Percentiles rank a stretch among this genome's conserved stretches.
Evolutionary conservation across 2,888 invertebrate genomes (phyloP).

Genomic region (Asteroscopus sphinx): DNA sequence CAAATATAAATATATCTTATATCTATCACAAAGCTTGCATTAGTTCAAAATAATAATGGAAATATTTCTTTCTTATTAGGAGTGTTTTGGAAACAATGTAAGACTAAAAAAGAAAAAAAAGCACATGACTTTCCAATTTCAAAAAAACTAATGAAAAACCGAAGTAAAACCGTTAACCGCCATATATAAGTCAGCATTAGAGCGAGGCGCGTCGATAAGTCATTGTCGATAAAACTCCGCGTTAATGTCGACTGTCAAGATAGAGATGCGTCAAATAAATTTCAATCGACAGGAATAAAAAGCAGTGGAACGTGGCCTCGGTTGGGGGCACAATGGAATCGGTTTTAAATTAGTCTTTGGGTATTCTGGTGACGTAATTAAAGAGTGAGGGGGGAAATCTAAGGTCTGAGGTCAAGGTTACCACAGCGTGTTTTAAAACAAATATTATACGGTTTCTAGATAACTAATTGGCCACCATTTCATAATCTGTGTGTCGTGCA

Average conservation of each 20-base stretch:
- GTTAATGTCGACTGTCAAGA: conserved; percentile 58
- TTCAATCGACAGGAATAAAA: conserved; percentile 64
- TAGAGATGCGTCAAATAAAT: conserved; percentile 65
- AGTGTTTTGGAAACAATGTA: too few species aligned
- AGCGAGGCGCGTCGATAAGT: conserved; percentile 32
- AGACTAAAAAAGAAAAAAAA: conserved; percentile 1
- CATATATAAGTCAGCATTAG: conserved; percentile 50
- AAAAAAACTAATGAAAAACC: neutral
- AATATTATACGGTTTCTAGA: too few species aligned
- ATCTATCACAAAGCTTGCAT: too few species aligned
- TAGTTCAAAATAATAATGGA: too few species aligned
- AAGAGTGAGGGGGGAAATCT: conserved; percentile 3
- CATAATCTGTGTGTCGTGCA: too few species aligned
- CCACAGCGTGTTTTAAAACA: neutral
- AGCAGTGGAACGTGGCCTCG: conserved; percentile 39
- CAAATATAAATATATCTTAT: too few species aligned
- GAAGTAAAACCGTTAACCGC: conserved; percentile 22
- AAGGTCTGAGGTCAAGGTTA: neutral
- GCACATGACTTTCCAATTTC: neutral
- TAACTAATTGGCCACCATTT: too few species aligned
- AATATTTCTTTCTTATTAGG: too few species aligned
- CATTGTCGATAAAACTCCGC: conserved; percentile 56
- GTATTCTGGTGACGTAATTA: conserved; percentile 33
- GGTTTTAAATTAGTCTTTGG: conserved; percentile 28
- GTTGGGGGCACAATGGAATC: conserved; percentile 34